Base-by-base conservation (phyloP, 2,113 vertebrate genomes). In the Engystomops pustulosus region DNA sequence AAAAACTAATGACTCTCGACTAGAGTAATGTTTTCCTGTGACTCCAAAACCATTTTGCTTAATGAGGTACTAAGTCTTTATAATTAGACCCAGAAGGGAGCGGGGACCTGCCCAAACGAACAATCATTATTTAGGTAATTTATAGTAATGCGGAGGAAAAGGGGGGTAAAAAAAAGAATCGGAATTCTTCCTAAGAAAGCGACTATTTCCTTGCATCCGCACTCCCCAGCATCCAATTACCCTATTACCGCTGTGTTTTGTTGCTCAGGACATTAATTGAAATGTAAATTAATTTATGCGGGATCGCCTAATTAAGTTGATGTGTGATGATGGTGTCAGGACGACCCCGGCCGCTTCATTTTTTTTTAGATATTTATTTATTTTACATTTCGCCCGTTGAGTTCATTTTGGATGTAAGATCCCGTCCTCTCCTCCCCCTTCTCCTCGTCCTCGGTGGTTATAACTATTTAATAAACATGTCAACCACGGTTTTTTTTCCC, bases 111-210 rank as follows among this genome's bases (percentile, higher is more conserved):
- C 90, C 90, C 94, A 92, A 92, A 93, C 93, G 91, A 94, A 92
- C 91, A 94, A 94, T 93, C 93, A 95, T 95, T 94, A 94, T 94
- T 95, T 93, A 90, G 91, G 92, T 94, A 94, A 95, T 95, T 95
- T 95, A 95, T 94, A 93, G 91, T 91, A 93, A 95, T 95, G 93
- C 93, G 93, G 94, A 93, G 91, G 92, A 47, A 62, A 30, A 23
- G 25, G 17, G n/a, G 3, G 25, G 0, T 32, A 55, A 49, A 79
- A 67, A 80, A 67, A 65, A 45, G 32, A 38, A 41, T 45, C 53
- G 88, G 91, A 94, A 94, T 94, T 93, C 91, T 94, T 94, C 87
- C 89, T 90, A 88, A 91, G 90, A 95, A 94, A 92, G 88, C 41
- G 86, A 91, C 91, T 93, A 90, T 93, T 94, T 93, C 93, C 94